A percentile compares a stretch with the other conserved stretches of the same genome.
Conservation (phyloP, 2,113 vertebrate genomes). For the Condylura cristata region DNA sequence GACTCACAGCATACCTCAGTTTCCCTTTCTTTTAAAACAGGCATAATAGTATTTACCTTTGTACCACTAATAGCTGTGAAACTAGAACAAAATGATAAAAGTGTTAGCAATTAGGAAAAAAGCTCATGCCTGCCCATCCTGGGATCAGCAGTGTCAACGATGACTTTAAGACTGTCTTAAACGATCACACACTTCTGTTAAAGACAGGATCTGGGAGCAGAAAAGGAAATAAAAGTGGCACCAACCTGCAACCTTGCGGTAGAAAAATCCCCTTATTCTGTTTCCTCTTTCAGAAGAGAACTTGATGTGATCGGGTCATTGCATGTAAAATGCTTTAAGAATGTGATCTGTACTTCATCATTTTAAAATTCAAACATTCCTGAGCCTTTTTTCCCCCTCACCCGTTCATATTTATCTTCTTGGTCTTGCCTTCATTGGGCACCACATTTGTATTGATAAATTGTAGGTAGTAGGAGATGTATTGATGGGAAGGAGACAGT, state of each 20-base stretch:
- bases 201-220: not conserved
- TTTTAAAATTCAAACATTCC: conserved; percentile 88
- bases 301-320: conserved; percentile 85
- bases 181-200: not conserved
- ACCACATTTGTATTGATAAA: conserved; percentile 90
- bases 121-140: not conserved
- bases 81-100: not conserved
- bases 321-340: conserved; percentile 86
- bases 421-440: conserved; percentile 85
- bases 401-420: conserved; percentile 89
- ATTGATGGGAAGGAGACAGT: conserved; percentile 89
- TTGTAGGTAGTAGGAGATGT: conserved; percentile 89
- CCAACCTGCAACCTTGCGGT: conserved; percentile 76
- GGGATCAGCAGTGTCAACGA: not conserved
- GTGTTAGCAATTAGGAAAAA: conserved; percentile 5
- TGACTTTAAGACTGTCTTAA: not conserved
- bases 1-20: not conserved
- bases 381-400: conserved; percentile 83
- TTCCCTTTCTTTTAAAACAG: conserved; percentile 20
- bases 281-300: conserved; percentile 79
- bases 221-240: conserved; percentile 33
- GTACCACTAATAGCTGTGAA: not conserved
- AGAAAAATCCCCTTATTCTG: conserved; percentile 77
- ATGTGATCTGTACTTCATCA: conserved; percentile 86
- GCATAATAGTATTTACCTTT: not conserved